phyloP scores from a whole-genome alignment of 2,113 vertebrate species.

The Blennius ocellaris region DNA sequence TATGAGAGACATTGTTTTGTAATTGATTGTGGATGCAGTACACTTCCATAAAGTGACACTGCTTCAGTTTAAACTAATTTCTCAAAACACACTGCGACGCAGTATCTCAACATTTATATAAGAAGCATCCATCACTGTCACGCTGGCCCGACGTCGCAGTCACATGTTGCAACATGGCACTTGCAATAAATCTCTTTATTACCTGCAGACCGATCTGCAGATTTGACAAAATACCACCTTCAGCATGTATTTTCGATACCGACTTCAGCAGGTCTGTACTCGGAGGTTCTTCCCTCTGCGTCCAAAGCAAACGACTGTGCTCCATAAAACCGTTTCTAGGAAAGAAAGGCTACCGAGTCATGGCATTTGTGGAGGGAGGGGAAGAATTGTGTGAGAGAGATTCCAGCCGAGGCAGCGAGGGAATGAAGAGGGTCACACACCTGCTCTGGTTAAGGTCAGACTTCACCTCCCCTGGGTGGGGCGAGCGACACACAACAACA shows the following conservation, averaged over 20 bases:
- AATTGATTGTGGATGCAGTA: no score
- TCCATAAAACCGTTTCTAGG: neutral
- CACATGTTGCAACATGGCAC: no score
- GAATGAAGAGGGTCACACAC: slow-evolving; percentile 34
- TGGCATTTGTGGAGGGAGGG: slow-evolving; percentile 22
- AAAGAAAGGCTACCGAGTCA: slow-evolving; percentile 22
- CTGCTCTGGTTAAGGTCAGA: slow-evolving; percentile 28
- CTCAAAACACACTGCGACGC: neutral
- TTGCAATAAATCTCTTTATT: no score
- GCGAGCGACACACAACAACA: slow-evolving; percentile 36
- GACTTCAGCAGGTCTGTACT: no score
- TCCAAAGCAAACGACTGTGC: neutral
- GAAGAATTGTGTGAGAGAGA: slow-evolving; percentile 47
- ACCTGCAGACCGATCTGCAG: no score
- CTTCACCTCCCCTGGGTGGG: slow-evolving; percentile 9
- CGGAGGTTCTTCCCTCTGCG: no score
- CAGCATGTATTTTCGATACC: no score
- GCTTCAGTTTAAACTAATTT: neutral
- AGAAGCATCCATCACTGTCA: slow-evolving; percentile 13
- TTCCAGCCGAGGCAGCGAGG: slow-evolving; percentile 14
- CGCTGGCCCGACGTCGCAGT: neutral
- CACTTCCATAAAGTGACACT: no score
- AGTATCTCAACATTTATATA: slow-evolving; percentile 14
- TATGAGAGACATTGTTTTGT: no score
- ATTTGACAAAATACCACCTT: no score